Base-by-base conservation (phyloP, 2,888 invertebrate species). In the Chaetogeoica ovagalla region DNA sequence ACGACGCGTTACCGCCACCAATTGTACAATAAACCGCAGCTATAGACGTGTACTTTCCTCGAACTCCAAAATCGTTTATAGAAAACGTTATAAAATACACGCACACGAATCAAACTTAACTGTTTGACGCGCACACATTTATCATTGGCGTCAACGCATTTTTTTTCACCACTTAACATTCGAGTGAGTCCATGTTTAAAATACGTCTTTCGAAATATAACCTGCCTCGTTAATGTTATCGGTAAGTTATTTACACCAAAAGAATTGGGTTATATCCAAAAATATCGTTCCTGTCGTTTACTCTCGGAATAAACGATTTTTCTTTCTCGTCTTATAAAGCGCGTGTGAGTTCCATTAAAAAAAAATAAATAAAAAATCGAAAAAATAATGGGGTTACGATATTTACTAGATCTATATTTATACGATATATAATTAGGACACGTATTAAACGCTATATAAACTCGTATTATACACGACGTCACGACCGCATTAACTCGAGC, bases 381-480 rank as follows among this genome's bases (percentile, higher is more conserved):
- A 30, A 30, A 30, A 30, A 30, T 30, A 30, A 30, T n/a, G 8
- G 37, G 57, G 43, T 9, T 43, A 43, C 9, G 43, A 65, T 57
- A 55, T 75, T 75, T 76, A 52, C 76, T 59, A 69, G 60, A 69
- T 76, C 63, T 76, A 55, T 75, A 30, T 30, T 75, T 76, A 37
- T 59, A 30, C 60, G 60, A 52, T 76, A 55, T 76, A 76, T 76
- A 69, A 77, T 77, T 69, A 77, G 76, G 76, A 69, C 76, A 77
- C 69, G 60, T 69, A 77, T 60, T 55, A 57, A 37, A 55, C 23
- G 39, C n/a, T 13, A 15, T 9, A 55, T 37, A 52, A 69, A 4
- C 9, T 60, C 13, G 15, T 19, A 43, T 43, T 9, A 43, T 43
- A 43, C n/a, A n/a, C 9, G 23, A 73, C 63, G 5, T 52, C 52